Conservation (phyloP, 2,113 vertebrate species). For the Mixornis gularis region DNA sequence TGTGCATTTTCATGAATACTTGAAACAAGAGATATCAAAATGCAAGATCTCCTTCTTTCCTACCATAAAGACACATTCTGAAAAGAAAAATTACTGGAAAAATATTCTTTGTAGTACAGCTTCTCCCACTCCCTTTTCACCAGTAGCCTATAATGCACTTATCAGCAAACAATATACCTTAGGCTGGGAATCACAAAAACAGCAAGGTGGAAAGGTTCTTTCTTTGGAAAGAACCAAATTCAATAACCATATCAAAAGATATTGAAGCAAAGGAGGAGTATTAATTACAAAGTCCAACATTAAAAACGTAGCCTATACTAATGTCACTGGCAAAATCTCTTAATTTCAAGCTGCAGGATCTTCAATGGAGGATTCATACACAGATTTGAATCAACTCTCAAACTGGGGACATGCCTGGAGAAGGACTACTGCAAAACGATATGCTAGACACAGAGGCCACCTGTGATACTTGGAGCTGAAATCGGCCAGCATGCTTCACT, state of each 20-base stretch:
- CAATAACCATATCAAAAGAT: neutral
- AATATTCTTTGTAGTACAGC: neutral
- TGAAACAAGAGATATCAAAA: neutral
- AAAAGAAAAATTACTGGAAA: neutral
- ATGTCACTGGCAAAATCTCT: neutral
- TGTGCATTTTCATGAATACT: neutral
- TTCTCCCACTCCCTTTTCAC: neutral
- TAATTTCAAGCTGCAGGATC: neutral
- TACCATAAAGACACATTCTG: neutral
- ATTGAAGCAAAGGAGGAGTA: neutral
- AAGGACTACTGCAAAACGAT: neutral
- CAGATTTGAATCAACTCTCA: neutral
- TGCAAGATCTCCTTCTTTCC: neutral
- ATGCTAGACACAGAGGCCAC: neutral
- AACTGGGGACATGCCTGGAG: neutral
- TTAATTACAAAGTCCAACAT: neutral
- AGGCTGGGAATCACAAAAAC: neutral
- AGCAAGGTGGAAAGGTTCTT: neutral
- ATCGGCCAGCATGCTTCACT: neutral
- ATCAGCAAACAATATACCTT: neutral
- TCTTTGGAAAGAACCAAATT: neutral
- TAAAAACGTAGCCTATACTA: neutral
- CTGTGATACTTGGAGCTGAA: neutral
- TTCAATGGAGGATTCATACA: neutral
- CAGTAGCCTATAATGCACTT: neutral